Evolutionary conservation across 30 jellyfish, hydroid and myxozoan genomes (phyloP), one percentile per base, ranked within the genome.

Genomic region (Hydractinia echinata): DNA sequence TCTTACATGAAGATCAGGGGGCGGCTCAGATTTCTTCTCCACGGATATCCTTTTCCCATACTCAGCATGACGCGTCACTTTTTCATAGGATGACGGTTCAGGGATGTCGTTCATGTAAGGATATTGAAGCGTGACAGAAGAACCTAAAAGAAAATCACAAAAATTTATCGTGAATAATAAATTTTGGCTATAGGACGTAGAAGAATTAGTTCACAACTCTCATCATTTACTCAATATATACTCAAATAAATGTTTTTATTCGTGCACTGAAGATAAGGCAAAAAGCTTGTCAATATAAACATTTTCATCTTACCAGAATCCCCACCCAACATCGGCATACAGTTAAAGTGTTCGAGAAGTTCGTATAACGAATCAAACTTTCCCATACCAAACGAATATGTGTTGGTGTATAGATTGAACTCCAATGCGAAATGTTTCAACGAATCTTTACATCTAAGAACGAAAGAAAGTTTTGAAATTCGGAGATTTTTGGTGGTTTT

Each of bases 11-110:
- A 80, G 72, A 69, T 91, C 97, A 1, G 97, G 95, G 50, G 79
- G 60, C 1, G 39, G 58, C 18, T 19, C 56, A 16, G 79, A 5
- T 58, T 81, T 16, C 50, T 72, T 76, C 55, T 53, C 61, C 8
- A 61, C 20, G 10, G 89, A 67, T 53, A 81, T 13, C 15, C 67
- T 20, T 53, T 86, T 55, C 10, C 96, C 95, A 49, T 84, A 88
- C 81, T 87, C 96, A 10, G 99, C 99, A 81, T 93, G 99, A 16
- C 99, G 81, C 54, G 54, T 88, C 1, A 93, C 92, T 61, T 58
- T 61, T 39, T 81, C 95, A 76, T 93, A 93, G 14, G 76, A 13
- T 5, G 78, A 54, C 69, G 99, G 99, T 52, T 93, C 99, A 4
- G 90, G 82, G 1, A 93, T 84, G 55, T 93, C 55, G 49, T 70